Conservation (phyloP, 2,888 invertebrate species). For the Sarcophaga rosellei region DNA sequence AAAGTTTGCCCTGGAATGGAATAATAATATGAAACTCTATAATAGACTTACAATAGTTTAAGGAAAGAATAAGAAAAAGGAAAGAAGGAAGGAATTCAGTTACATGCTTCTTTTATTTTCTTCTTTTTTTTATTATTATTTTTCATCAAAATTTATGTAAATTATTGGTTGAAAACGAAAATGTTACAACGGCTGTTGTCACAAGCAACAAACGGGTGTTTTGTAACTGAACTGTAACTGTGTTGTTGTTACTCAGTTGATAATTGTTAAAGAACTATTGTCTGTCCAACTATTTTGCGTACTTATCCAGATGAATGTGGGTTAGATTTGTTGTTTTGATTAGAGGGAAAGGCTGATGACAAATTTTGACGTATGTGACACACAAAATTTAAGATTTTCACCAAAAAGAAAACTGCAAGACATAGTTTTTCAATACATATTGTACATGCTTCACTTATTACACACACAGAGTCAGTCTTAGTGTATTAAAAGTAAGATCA, state of each 20-base stretch:
- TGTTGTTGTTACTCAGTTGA: slow-evolving; percentile 5
- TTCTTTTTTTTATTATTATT: background rate
- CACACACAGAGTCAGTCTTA: too few relatives aligned
- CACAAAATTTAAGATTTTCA: too few relatives aligned
- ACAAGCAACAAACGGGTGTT: slow-evolving; percentile 25
- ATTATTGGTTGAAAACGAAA: slow-evolving; percentile 40
- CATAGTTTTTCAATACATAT: too few relatives aligned
- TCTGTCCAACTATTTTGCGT: background rate
- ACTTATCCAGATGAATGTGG: too few relatives aligned
- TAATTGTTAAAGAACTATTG: slow-evolving; percentile 13
- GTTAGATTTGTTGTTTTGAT: too few relatives aligned
- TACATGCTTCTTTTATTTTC: background rate
- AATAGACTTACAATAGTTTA: slow-evolving; percentile 14
- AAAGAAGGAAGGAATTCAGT: background rate
- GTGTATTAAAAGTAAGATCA: too few relatives aligned
- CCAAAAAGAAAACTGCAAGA: too few relatives aligned
- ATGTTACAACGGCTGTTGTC: slow-evolving; percentile 34
- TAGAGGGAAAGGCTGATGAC: too few relatives aligned
- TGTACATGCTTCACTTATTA: too few relatives aligned
- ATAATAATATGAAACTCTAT: background rate
- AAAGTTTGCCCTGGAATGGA: slow-evolving; percentile 13
- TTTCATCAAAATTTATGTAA: slow-evolving; percentile 51
- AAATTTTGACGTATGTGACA: too few relatives aligned
- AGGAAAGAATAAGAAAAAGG: too few relatives aligned
- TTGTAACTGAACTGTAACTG: background rate